A percentile compares a stretch with the other conserved stretches of the same genome.
Evolutionary conservation across 2,113 vertebrate genomes (phyloP).

Genomic region (Gorilla gorilla): DNA sequence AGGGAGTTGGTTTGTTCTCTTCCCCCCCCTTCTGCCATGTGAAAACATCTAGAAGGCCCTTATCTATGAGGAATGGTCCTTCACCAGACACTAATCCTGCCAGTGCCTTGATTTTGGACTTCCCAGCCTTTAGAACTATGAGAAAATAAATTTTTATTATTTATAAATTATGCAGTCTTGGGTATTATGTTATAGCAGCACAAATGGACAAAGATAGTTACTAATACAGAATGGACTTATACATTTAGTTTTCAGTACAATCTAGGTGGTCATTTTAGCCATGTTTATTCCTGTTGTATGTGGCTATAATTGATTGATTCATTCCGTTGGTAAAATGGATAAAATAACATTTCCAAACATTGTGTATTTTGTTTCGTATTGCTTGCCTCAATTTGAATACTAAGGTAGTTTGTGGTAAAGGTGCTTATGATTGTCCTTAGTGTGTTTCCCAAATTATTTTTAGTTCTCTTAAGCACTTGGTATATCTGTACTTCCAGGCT

Average conservation of each 20-base stretch:
- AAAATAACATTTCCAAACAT: constrained; percentile 8
- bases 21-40: not conserved
- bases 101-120: not conserved
- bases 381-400: not conserved
- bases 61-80: not conserved
- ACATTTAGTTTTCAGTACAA: not conserved
- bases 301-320: not conserved
- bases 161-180: not conserved
- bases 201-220: not conserved
- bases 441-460: not conserved
- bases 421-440: not conserved
- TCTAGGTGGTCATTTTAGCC: not conserved
- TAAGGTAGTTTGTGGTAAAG: not conserved
- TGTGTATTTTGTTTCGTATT: not conserved
- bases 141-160: not conserved
- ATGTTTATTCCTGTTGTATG: not conserved
- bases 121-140: not conserved
- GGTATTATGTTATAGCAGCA: not conserved
- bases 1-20: not conserved
- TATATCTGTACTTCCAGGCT: not conserved
- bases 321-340: not conserved
- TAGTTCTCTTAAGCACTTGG: not conserved
- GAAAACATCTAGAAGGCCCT: not conserved
- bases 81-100: not conserved
- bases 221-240: not conserved